A percentile compares a stretch with the other conserved stretches of the same genome.
Conservation (phyloP, 2,113 vertebrate species). For the Tricholaema leucomelas region DNA sequence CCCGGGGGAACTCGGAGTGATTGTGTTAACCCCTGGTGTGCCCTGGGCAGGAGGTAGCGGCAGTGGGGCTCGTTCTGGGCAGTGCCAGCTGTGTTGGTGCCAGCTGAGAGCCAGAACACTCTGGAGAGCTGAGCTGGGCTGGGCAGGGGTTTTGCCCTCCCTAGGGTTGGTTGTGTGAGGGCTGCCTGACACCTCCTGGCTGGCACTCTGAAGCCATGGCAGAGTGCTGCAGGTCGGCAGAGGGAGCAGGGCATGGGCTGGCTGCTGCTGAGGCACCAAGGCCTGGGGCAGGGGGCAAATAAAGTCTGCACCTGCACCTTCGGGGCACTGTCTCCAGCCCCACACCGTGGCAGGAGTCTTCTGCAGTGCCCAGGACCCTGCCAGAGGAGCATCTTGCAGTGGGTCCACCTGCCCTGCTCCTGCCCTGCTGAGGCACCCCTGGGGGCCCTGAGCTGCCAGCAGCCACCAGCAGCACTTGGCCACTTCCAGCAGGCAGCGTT, state of each 20-base stretch:
- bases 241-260: neutral
- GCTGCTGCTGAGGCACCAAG: neutral
- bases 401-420: neutral
- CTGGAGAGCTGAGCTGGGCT: neutral
- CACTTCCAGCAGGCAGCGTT: neutral
- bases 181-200: neutral
- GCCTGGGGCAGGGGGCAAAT: neutral
- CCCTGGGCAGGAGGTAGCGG: neutral
- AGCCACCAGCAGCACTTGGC: neutral
- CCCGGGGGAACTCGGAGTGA: constrained; percentile 24
- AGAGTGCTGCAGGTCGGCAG: fast-evolving
- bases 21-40: constrained; percentile 14
- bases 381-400: neutral
- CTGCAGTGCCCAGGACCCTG: neutral
- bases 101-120: neutral
- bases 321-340: neutral
- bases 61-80: neutral
- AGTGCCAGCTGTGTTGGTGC: neutral
- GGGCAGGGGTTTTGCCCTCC: neutral
- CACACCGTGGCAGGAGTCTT: neutral
- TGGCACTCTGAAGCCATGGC: neutral
- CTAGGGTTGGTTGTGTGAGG: neutral
- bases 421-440: neutral
- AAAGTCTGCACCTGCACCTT: neutral
- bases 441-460: neutral